phyloP scores from a whole-genome alignment of 2,113 vertebrate genomes.

The Pachypanchax playfairii region DNA sequence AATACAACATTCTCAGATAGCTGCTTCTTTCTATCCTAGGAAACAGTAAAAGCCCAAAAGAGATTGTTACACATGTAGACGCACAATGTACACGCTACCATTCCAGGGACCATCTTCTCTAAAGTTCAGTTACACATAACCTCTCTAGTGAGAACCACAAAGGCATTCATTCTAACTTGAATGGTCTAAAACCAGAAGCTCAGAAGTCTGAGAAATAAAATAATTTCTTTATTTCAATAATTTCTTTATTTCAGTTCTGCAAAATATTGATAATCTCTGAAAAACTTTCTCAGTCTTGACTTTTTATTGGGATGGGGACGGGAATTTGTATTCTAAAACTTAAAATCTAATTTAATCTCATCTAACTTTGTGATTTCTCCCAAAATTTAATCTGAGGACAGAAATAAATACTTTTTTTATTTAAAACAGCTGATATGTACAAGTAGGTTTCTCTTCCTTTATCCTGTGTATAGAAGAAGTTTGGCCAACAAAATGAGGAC shows the following conservation, averaged over 20 bases:
- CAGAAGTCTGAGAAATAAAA: constrained; percentile 14
- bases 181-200: constrained; percentile 1
- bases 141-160: constrained; percentile 2
- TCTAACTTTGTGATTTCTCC: no score
- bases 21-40: constrained; percentile 30
- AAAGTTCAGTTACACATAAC: constrained; percentile 17
- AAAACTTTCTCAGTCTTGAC: background rate
- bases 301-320: constrained; percentile 12
- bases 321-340: no score
- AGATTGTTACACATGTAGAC: constrained; percentile 15
- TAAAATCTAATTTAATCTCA: no score
- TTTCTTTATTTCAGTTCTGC: no score
- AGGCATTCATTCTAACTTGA: constrained; percentile 5
- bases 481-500: constrained; percentile 33
- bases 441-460: constrained; percentile 28
- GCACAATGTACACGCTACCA: constrained; percentile 4
- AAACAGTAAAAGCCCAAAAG: constrained; percentile 1
- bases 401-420: no score
- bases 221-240: no score
- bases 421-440: no score
- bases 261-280: no score
- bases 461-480: background rate
- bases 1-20: constrained; percentile 4
- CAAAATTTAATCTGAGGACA: no score
- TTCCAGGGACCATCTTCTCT: constrained; percentile 18